These are phyloP conservation scores for Acanthurus lineatus DNA, from an alignment of 2,797 vertebrate genomes.

Conservation along the genomic window DNA sequence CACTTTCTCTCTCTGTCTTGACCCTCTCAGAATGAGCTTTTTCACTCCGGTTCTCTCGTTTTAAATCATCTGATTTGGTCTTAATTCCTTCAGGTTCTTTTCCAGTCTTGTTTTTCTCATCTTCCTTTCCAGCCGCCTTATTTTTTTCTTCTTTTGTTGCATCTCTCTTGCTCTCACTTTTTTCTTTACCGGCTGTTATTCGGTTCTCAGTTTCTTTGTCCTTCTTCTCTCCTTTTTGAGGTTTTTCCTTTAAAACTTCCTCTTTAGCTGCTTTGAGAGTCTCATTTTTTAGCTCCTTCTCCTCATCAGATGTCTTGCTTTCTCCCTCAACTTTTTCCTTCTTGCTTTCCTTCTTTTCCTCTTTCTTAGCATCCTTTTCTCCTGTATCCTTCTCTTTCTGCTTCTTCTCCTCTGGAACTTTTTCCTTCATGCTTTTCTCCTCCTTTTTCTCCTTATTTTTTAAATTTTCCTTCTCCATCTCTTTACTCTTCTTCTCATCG, in stretches of 20 bases:
- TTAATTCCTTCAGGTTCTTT: slow-evolving; percentile 15
- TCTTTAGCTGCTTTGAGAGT: slow-evolving; percentile 22
- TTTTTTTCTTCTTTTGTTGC: not conserved
- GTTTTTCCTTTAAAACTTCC: slow-evolving; percentile 36
- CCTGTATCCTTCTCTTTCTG: slow-evolving; percentile 5
- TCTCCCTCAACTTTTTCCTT: slow-evolving; percentile 25
- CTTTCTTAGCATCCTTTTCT: not conserved
- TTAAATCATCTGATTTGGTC: slow-evolving; percentile 4
- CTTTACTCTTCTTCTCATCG: slow-evolving; percentile 55
- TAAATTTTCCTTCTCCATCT: slow-evolving; percentile 21
- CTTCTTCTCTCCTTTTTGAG: slow-evolving; percentile 55
- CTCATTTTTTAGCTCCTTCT: slow-evolving; percentile 24
- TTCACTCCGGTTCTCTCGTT: not conserved
- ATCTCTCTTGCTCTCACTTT: slow-evolving; percentile 11
- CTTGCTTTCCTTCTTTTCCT: slow-evolving; percentile 22
- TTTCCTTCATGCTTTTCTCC: slow-evolving; percentile 22
- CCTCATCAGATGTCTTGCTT: slow-evolving; percentile 6
- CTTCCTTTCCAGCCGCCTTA: slow-evolving; percentile 21
- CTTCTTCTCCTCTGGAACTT: not conserved
- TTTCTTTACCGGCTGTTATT: slow-evolving; percentile 50
- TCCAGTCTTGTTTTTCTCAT: slow-evolving; percentile 22
- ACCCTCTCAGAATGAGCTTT: not conserved
- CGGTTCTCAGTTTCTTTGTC: slow-evolving; percentile 66
- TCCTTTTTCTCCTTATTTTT: slow-evolving; percentile 41
- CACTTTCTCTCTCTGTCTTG: slow-evolving; percentile 11